Evolutionary conservation across 2,888 invertebrate species (phyloP).

Genomic region (Prostheceraeus crozeri): DNA sequence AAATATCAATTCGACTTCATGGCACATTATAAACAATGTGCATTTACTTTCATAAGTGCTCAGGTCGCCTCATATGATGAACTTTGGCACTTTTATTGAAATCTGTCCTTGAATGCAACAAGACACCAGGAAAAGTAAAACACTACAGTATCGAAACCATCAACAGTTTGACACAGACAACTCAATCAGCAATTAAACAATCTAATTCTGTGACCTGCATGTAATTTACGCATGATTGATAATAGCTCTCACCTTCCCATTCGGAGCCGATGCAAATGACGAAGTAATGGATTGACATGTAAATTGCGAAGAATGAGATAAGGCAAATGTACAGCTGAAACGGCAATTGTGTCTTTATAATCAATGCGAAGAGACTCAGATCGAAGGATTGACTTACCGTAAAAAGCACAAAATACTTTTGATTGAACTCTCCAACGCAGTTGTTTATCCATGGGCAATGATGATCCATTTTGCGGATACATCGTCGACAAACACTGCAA

Average conservation of each 20-base stretch:
- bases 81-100: no score
- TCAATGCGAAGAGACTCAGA: background rate
- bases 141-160: no score
- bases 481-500: slow-evolving; percentile 69
- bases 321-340: slow-evolving; percentile 90
- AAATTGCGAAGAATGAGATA: slow-evolving; percentile 83
- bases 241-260: slow-evolving; percentile 73
- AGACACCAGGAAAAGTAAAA: no score
- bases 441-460: slow-evolving; percentile 59
- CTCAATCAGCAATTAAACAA: no score
- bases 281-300: slow-evolving; percentile 84
- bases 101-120: no score
- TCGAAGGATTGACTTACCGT: slow-evolving; percentile 48
- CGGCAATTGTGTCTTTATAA: slow-evolving; percentile 2
- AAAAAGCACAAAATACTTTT: slow-evolving; percentile 96
- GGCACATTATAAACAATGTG: no score
- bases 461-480: slow-evolving; percentile 76
- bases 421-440: slow-evolving; percentile 63
- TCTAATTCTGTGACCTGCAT: no score
- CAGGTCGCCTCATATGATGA: no score
- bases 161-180: no score
- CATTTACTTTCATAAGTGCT: no score
- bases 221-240: no score
- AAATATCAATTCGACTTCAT: no score
- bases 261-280: slow-evolving; percentile 82